These are phyloP conservation scores for Drosophila navojoa DNA, from an alignment of 1,140 invertebrate species.

Conservation along the genomic window DNA sequence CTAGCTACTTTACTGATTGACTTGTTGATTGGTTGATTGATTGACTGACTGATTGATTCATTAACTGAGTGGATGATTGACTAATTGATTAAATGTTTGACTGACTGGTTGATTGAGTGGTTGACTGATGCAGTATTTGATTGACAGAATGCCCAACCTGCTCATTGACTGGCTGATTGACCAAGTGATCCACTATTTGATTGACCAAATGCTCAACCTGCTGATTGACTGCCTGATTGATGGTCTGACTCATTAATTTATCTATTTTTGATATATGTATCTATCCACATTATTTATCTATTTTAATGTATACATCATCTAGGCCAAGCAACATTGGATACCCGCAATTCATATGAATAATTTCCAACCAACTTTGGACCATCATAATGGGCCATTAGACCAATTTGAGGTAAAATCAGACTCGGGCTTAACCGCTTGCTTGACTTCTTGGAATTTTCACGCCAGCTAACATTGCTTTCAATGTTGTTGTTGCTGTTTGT, in stretches of 20 bases:
- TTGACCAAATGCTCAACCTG: no score
- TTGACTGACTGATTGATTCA: not conserved
- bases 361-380: constrained; percentile 16
- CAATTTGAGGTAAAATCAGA: constrained; percentile 10
- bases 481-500: constrained; percentile 20
- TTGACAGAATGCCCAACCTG: no score
- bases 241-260: no score
- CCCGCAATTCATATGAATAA: not conserved
- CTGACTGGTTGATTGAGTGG: not conserved
- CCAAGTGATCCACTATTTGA: no score
- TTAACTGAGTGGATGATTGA: not conserved
- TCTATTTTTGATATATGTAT: no score
- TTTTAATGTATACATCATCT: no score
- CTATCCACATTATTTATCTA: no score
- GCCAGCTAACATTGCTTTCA: constrained; percentile 16
- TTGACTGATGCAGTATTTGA: not conserved
- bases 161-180: no score
- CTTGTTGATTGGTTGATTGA: not conserved
- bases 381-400: constrained; percentile 17
- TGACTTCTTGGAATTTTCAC: constrained; percentile 41
- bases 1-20: not conserved
- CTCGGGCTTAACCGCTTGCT: constrained; percentile 15
- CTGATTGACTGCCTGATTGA: not conserved
- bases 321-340: not conserved
- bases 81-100: not conserved